Evolutionary conservation across 2,113 vertebrate species (phyloP).

Genomic region (Spilogale gracilis): DNA sequence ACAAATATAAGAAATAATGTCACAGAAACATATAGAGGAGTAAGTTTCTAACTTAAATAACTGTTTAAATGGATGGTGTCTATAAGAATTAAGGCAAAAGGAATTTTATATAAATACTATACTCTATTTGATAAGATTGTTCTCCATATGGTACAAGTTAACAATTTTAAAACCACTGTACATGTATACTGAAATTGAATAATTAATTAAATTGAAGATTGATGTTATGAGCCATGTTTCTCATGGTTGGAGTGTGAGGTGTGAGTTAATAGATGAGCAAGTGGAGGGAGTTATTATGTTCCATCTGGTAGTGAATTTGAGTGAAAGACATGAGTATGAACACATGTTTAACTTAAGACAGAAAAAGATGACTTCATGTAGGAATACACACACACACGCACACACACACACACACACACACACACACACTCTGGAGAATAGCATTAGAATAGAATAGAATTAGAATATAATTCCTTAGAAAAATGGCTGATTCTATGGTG

Average conservation of each 20-base stretch:
- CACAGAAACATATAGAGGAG: background rate
- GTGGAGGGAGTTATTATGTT: background rate
- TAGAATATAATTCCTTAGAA: too few species aligned
- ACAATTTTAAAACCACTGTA: background rate
- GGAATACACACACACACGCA: too few species aligned
- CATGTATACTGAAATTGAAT: background rate
- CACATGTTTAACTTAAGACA: background rate
- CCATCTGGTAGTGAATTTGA: background rate
- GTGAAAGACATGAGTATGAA: background rate
- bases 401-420: too few species aligned
- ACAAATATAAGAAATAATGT: background rate
- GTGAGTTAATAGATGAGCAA: background rate
- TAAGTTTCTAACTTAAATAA: background rate
- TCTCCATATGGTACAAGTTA: background rate
- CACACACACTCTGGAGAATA: too few species aligned
- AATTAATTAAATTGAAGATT: background rate
- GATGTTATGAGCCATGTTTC: background rate
- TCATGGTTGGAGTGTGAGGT: background rate
- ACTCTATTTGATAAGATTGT: background rate
- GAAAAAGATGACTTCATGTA: too few species aligned
- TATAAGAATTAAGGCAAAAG: background rate
- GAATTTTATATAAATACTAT: background rate
- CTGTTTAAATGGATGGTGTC: background rate
- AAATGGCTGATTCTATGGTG: background rate
- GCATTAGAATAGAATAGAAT: too few species aligned